A percentile compares a stretch with the other conserved stretches of the same genome.
Conservation (phyloP, 2,113 vertebrate species). For the Tamias sibiricus region DNA sequence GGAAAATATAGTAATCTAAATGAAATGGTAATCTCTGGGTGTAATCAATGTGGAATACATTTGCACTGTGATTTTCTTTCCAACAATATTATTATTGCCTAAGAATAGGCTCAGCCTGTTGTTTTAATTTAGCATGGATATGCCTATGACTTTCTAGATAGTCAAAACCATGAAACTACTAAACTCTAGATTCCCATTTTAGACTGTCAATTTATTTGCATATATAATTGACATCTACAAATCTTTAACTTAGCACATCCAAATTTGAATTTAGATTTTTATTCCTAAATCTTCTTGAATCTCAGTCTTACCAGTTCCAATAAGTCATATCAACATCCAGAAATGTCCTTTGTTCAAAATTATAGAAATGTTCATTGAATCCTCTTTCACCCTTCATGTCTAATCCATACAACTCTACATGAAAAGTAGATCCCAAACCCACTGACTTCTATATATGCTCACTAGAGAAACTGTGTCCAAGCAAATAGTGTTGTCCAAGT, state of each 20-base stretch:
- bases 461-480: not conserved
- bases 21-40: not conserved
- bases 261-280: not conserved
- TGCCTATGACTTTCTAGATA: not conserved
- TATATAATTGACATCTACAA: not conserved
- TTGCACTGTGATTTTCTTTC: not conserved
- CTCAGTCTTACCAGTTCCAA: not conserved
- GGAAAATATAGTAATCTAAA: not conserved
- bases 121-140: not conserved
- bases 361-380: not conserved
- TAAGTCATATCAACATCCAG: not conserved
- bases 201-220: not conserved
- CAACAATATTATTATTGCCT: not conserved
- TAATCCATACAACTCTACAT: not conserved
- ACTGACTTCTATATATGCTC: not conserved
- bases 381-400: not conserved
- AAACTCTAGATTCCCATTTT: not conserved
- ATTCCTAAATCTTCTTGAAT: not conserved
- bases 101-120: not conserved
- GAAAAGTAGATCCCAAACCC: not conserved
- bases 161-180: not conserved
- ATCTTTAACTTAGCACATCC: not conserved
- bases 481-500: not conserved
- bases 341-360: not conserved
- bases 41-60: not conserved